Base-by-base conservation (phyloP, 2,797 vertebrate genomes). In the Delichon dasypus region DNA sequence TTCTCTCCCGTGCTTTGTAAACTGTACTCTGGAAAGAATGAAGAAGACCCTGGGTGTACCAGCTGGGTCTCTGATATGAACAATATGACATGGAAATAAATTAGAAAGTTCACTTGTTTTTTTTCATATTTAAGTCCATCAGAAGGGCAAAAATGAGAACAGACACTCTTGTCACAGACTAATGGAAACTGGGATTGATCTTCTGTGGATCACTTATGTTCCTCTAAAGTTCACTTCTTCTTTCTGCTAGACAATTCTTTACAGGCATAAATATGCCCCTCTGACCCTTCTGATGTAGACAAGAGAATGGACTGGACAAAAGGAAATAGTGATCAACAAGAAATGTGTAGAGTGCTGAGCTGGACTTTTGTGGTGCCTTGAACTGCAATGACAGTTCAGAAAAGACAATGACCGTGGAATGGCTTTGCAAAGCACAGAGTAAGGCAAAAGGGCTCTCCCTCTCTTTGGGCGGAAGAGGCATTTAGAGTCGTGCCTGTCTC, bases 401-500 rank as follows among this genome's bases (percentile, higher is more conserved):
- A 77, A 55, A 30, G 9, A 27, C 38, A 29, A 22, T 0, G 7
- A 44, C 19, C 10, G 64, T 70, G 32, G 40, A 71, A 16, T 1
- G 3, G 44, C 30, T 54, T 71, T 78, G 68, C n/a, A 48, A 45
- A 89, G 53, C 20, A 19, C 18, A 11, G 23, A 40, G 20, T 9
- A 22, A 50, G 36, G n/a, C 34, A 58, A 29, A 60, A n/a, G 50
- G 79, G 4, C 22, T 53, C 44, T 45, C n/a, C 32, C 16, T 85
- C 25, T 54, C 19, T 45, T 67, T 61, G 62, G 10, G 22, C 29
- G 67, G 34, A 74, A 27, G 13, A 20, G 0, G 0, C 7, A 15
- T 16, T 44, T 29, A 48, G 42, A 53, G 40, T 11, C 0, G 0
- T 50, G 25, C n/a, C 32, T 66, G 19, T 26, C 36, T 30, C 48